phyloP scores from a whole-genome alignment of 2,797 vertebrate species.

The Scarus forsteni region DNA sequence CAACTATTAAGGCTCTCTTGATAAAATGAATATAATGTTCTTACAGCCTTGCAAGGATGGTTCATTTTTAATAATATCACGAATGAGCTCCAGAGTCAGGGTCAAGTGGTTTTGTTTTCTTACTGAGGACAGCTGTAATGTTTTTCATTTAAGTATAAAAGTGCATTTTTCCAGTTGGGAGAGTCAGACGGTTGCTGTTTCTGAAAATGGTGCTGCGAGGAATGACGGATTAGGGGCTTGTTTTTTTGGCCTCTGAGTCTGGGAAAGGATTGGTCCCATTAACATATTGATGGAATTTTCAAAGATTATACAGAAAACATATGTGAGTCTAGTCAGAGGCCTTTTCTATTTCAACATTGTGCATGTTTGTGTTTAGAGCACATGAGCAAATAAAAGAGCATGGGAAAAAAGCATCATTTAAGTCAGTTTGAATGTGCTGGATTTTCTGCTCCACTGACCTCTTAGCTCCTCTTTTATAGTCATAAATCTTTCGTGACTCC shows the following conservation, averaged over 20 bases:
- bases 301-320: constrained; percentile 51
- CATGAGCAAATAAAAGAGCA: constrained; percentile 40
- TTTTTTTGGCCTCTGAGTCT: constrained; percentile 36
- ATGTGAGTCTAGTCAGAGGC: constrained; percentile 40
- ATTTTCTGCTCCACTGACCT: constrained; percentile 53
- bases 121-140: constrained; percentile 15
- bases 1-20: constrained; percentile 12
- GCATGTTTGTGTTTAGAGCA: constrained; percentile 33
- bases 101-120: constrained; percentile 15
- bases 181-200: constrained; percentile 39
- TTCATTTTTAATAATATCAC: not conserved
- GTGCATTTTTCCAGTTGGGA: constrained; percentile 23
- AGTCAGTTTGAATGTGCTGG: constrained; percentile 50
- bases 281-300: constrained; percentile 65
- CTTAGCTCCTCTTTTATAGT: constrained; percentile 38
- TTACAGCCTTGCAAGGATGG: not conserved
- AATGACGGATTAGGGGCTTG: constrained; percentile 50
- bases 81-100: not conserved
- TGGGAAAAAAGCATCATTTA: constrained; percentile 35
- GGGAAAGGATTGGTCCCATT: constrained; percentile 61
- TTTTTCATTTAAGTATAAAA: constrained; percentile 30
- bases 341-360: constrained; percentile 8
- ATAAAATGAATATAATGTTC: not conserved
- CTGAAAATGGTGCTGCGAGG: constrained; percentile 42
- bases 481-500: constrained; percentile 19